These are phyloP conservation scores for Eulithis testata DNA, from an alignment of 2,888 invertebrate genomes.

Conservation along the genomic window DNA sequence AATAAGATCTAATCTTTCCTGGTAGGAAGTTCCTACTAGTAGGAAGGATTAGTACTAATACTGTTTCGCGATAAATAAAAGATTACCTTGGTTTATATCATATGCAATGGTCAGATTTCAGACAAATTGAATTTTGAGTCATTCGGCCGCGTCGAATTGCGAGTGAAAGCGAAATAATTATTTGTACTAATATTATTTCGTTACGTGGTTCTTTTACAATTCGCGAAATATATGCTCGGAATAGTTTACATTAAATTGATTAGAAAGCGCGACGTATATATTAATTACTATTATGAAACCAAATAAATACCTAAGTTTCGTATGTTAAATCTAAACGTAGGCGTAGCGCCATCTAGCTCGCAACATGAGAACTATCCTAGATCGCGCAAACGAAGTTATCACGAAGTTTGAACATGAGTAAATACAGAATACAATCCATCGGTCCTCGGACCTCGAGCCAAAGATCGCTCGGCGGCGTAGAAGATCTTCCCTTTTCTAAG, in stretches of 20 bases:
- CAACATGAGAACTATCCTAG: no score
- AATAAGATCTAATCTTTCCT: no score
- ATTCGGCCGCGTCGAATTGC: slow-evolving; percentile 33
- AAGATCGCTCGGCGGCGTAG: no score
- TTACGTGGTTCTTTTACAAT: slow-evolving; percentile 25
- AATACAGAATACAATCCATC: no score
- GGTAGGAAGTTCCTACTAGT: no score
- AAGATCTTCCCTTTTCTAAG: no score
- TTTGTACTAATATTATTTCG: slow-evolving; percentile 25
- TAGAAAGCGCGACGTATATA: slow-evolving; percentile 4
- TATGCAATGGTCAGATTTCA: slow-evolving; percentile 27
- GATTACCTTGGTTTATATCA: not conserved
- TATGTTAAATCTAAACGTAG: no score
- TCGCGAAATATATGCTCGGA: slow-evolving; percentile 15
- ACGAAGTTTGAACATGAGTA: no score
- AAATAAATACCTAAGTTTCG: no score
- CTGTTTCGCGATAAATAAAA: not conserved
- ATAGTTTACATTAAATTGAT: slow-evolving; percentile 12
- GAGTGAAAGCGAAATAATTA: slow-evolving; percentile 36
- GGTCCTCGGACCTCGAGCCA: no score
- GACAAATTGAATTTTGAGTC: slow-evolving; percentile 31
- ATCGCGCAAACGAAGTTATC: no score
- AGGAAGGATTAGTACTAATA: not conserved
- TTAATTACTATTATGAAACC: not conserved
- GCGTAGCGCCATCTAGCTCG: no score